Evolutionary conservation across 2,888 invertebrate species (phyloP).

Genomic region (Scaptomyza flava): DNA sequence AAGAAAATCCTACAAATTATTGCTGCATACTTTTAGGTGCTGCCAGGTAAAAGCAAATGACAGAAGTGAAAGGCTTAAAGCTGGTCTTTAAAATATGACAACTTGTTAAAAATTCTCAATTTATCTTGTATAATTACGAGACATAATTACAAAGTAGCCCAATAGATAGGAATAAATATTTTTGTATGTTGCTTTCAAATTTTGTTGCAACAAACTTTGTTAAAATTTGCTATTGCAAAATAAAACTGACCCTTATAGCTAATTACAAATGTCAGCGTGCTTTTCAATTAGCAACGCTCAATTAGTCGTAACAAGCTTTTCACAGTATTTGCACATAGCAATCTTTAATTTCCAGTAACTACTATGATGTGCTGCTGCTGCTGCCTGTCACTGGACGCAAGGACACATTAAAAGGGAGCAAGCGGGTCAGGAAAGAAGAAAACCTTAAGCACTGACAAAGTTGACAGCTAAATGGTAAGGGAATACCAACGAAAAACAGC

Average conservation of each 20-base stretch:
- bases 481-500: slow-evolving; percentile 35
- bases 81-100: too few species aligned
- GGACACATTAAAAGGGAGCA: background rate
- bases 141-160: background rate
- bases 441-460: slow-evolving; percentile 58
- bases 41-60: slow-evolving; percentile 1
- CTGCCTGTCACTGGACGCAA: slow-evolving; percentile 26
- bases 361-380: slow-evolving; percentile 13
- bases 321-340: background rate
- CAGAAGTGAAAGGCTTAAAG: background rate
- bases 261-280: slow-evolving; percentile 2
- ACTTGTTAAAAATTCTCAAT: too few species aligned
- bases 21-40: slow-evolving; percentile 12
- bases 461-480: slow-evolving; percentile 65
- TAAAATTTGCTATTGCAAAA: background rate
- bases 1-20: slow-evolving; percentile 34
- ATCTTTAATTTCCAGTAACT: slow-evolving; percentile 28
- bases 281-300: slow-evolving; percentile 29
- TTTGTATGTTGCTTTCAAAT: background rate
- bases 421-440: background rate
- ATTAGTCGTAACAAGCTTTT: slow-evolving; percentile 24
- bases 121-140: background rate
- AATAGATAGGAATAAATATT: background rate
- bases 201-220: background rate
- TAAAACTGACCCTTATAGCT: slow-evolving; percentile 6